Conservation (phyloP, 2,113 vertebrate genomes). For the Pongo pygmaeus region DNA sequence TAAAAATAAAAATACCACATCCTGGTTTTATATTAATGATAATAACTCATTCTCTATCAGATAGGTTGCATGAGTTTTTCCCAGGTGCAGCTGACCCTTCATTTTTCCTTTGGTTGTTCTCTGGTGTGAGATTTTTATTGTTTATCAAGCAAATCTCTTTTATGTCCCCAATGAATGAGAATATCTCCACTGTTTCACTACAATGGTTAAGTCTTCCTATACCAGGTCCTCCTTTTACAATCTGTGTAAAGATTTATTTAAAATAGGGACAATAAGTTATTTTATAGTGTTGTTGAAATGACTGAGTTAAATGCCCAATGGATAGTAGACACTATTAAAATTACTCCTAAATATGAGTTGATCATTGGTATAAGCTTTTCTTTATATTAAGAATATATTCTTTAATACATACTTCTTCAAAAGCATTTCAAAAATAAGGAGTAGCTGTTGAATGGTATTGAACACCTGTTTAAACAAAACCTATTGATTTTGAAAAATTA, state of each 20-base stretch:
- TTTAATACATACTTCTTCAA: neutral
- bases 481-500: neutral
- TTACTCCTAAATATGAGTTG: neutral
- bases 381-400: neutral
- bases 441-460: neutral
- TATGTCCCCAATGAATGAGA: neutral
- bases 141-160: neutral
- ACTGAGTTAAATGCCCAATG: neutral
- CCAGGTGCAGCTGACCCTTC: neutral
- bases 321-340: neutral
- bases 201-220: neutral
- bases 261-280: neutral
- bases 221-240: neutral
- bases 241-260: neutral
- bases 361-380: neutral
- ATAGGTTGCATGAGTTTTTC: neutral
- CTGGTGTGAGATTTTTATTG: neutral
- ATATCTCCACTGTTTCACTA: neutral
- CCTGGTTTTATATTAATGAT: slow-evolving; percentile 1
- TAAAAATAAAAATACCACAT: neutral
- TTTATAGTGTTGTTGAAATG: neutral
- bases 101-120: neutral
- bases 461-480: neutral
- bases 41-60: neutral
- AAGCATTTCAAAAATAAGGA: neutral